phyloP scores from a whole-genome alignment of 2,113 vertebrate species.

The Anoplopoma fimbria region DNA sequence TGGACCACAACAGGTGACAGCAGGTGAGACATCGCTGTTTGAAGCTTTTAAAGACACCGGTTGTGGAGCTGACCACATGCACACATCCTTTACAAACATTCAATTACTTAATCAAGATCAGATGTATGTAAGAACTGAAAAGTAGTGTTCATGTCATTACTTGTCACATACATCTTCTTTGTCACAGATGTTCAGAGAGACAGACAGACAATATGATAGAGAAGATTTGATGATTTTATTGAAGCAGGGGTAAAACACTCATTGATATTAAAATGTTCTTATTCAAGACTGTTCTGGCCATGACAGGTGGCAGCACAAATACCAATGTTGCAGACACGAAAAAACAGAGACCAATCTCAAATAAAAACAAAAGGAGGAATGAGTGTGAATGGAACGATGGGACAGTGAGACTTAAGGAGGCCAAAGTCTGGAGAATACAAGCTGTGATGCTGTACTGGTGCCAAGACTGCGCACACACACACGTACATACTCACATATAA shows the following conservation, averaged over 20 bases:
- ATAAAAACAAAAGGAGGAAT: not conserved
- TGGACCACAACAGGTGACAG: not conserved
- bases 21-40: conserved; percentile 1
- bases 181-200: not conserved
- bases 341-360: not conserved
- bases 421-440: not conserved
- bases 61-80: not conserved
- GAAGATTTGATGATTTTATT: not conserved
- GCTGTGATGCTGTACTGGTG: not conserved
- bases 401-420: not conserved
- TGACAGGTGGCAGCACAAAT: not conserved
- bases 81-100: not conserved
- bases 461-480: not conserved
- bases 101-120: not conserved
- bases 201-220: not conserved
- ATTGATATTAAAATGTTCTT: too few relatives aligned
- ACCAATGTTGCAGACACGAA: not conserved
- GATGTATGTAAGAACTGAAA: not conserved
- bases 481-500: not conserved
- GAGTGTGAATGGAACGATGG: not conserved
- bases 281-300: not conserved
- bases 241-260: not conserved
- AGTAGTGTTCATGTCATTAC: not conserved
- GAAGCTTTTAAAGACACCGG: not conserved
- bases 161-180: not conserved